A percentile compares a stretch with the other conserved stretches of the same genome.
Conservation (phyloP, 2,888 invertebrate genomes). For the Drosophila greeni region DNA sequence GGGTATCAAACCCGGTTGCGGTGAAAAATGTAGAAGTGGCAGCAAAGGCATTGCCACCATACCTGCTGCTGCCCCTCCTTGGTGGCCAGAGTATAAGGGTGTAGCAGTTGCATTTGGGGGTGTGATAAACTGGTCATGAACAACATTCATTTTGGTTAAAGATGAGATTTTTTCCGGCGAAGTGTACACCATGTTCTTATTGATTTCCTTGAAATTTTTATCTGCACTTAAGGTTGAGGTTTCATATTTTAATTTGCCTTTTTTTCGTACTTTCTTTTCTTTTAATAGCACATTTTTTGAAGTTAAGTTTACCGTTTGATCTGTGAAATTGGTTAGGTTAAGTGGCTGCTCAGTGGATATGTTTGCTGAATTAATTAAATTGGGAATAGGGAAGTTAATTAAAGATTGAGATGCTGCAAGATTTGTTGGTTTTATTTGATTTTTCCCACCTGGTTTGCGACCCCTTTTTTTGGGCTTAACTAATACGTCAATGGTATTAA, state of each 20-base stretch:
- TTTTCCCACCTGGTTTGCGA: conserved; percentile 76
- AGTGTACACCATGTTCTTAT: not conserved
- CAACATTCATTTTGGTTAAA: conserved; percentile 2
- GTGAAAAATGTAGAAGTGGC: conserved; percentile 77
- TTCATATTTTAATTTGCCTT: conserved; percentile 51
- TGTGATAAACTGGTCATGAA: not conserved
- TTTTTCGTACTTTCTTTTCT: conserved; percentile 71
- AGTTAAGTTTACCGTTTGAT: not conserved
- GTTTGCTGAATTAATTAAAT: not conserved
- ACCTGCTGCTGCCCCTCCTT: conserved; percentile 62
- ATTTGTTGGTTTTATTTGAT: conserved; percentile 41
- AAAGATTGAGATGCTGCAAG: conserved; percentile 4
- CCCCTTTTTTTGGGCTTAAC: conserved; percentile 76
- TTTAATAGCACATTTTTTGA: conserved; percentile 40
- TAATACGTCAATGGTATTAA: conserved; percentile 7
- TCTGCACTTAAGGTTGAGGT: not conserved
- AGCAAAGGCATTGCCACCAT: conserved; percentile 65
- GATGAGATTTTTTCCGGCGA: not conserved
- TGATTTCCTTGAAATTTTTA: conserved; percentile 2
- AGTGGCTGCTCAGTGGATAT: conserved; percentile 51
- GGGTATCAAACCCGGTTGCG: conserved; percentile 81
- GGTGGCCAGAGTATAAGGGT: conserved; percentile 49
- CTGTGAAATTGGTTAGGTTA: conserved; percentile 39
- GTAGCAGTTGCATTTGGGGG: not conserved
- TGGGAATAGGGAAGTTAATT: conserved; percentile 3